Evolutionary conservation across 2,113 vertebrate genomes (phyloP).

Genomic region (Labrus mixtus): DNA sequence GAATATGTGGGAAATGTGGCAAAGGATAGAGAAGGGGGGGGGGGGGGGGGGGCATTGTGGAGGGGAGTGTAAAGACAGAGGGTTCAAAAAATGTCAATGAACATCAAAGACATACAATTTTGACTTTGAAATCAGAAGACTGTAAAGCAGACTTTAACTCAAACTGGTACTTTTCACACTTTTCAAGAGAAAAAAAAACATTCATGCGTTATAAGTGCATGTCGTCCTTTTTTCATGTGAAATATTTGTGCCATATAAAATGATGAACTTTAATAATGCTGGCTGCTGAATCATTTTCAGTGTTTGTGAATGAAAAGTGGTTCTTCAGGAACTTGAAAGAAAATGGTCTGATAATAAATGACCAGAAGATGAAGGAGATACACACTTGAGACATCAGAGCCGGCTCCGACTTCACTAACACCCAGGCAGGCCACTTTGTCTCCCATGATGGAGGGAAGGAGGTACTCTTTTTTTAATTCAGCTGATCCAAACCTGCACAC

Average conservation of each 20-base stretch:
- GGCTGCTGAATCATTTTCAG: slow-evolving; percentile 6
- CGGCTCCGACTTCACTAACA: slow-evolving; percentile 86
- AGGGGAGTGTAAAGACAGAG: neutral
- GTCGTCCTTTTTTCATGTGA: neutral
- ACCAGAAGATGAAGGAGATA: slow-evolving; percentile 24
- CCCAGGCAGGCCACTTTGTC: slow-evolving; percentile 89
- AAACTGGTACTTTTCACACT: too few relatives aligned
- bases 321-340: neutral
- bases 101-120: neutral
- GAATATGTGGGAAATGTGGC: neutral
- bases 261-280: slow-evolving; percentile 1
- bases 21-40: neutral
- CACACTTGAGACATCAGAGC: slow-evolving; percentile 90
- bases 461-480: slow-evolving; percentile 87
- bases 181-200: too few relatives aligned
- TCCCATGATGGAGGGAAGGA: slow-evolving; percentile 85
- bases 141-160: too few relatives aligned
- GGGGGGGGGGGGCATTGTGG: neutral
- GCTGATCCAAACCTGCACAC: slow-evolving; percentile 86
- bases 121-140: neutral
- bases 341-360: slow-evolving; percentile 13
- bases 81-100: too few relatives aligned
- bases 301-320: neutral
- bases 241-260: neutral
- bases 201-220: neutral